Evolutionary conservation across 2,888 invertebrate genomes (phyloP), one percentile per base, ranked within the genome.

Genomic region (Mesopsocus fuscifrons): DNA sequence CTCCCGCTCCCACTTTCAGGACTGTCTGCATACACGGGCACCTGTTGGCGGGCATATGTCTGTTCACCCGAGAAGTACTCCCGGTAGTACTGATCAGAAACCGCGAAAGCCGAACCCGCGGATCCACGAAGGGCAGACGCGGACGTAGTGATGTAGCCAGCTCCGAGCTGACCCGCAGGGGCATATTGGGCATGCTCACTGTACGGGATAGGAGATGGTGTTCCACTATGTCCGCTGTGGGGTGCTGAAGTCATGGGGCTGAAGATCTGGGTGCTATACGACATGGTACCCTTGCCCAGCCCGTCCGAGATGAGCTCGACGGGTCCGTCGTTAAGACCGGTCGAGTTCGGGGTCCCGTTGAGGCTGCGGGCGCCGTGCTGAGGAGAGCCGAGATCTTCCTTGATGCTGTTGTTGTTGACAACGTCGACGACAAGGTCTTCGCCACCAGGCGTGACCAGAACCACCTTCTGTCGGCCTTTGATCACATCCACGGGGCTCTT

Each of bases 31-130:
- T 53, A 49, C 34, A 49, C 46, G 18, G 52, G 49, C 15, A 49
- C 51, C 41, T 53, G 53, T 44, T 56, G 51, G 6, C 43, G 43
- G 15, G 34, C 38, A 18, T 38, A 38, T 6, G 38, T 38, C 22
- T 47, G 46, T 32, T 43, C 47, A 9, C 41, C 41, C 9, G 44
- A 26, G 60, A 79, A 81, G 60, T 81, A 81, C 62, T 82, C 82
- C 61, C 83, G 75, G 63, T 80, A 80, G 67, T 85, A 80, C 48
- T 77, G 77, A 56, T 79, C 79, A 52, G 73, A 65, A 34, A 60
- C 60, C 50, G 77, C 66, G 58, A 77, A 77, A 48, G 73, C 66
- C 40, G 74, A 63, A 44, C 71, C 65, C 57, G 63, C 64, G 46
- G 65, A 61, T 46, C 65, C 47, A 33, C 54, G 46, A 23, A 44